Base-by-base conservation (phyloP, 2,888 invertebrate species). In the Torymus aiolomorphi region DNA sequence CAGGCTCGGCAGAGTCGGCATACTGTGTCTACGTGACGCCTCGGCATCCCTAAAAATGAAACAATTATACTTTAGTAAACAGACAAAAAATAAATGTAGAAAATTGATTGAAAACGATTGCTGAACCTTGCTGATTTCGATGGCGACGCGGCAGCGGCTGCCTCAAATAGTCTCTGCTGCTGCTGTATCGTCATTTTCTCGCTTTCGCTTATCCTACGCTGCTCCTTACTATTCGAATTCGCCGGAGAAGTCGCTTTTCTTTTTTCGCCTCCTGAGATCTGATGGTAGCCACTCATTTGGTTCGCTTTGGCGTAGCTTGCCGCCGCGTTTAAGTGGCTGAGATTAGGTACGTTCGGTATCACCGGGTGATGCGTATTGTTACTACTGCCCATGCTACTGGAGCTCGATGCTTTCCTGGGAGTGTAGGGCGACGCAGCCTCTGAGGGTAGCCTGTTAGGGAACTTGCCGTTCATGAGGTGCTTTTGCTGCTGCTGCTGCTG, bases 401-500 rank as follows among this genome's bases (percentile, higher is more conserved):
- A 54, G 10, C 24, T 16, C 2, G 51, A 12, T 1, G 82, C 71
- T 70, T 80, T 82, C 49, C 89, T 85, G 2, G 90, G 87, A 3
- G 88, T 87, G 76, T 90, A 90, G 3, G 89, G 88, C 3, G 89
- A 91, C 0, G 88, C 85, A 18, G 90, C 89, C 4, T 91, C 92
- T 0, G 80, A 2, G 0, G 77, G 82, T 12, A 80, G 93, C 0
- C 92, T 91, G 0, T 91, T 89, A 70, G 92, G 88, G 82, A 92
- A 93, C 85, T 93, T 93, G 0, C 94, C 93, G 72, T 92, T 92
- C 0, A 92, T 91, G 0, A 93, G 86, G 71, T 93, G 93, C 59
- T 92, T 92, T 0, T 91, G 90, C 8, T 31, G 51, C 52, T 93
- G 93, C 61, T 92, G 92, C 0, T 91, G 90, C 0, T 88, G 86